phyloP scores from a whole-genome alignment of 2,797 vertebrate species.

The Emys orbicularis region DNA sequence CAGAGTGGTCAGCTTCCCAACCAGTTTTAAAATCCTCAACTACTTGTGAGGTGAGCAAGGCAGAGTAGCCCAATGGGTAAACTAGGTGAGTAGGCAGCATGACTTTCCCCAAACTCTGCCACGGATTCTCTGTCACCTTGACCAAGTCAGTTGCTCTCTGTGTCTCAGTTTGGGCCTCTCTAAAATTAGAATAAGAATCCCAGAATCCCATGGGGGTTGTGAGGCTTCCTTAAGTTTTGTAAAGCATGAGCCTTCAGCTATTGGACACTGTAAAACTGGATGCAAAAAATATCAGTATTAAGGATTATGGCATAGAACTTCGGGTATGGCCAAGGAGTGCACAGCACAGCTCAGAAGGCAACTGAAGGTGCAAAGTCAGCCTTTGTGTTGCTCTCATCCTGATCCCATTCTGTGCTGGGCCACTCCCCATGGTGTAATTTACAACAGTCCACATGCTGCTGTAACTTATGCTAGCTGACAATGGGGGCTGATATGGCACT shows the following conservation, averaged over 20 bases:
- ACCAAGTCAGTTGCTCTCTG: slow-evolving; percentile 14
- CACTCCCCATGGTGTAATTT: not conserved
- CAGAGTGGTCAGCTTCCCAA: not conserved
- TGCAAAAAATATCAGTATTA: not conserved
- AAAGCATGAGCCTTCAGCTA: slow-evolving; percentile 18
- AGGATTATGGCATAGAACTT: not conserved
- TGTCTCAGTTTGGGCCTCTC: not conserved
- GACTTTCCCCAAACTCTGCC: not conserved
- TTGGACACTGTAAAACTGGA: not conserved
- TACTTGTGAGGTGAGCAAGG: no score
- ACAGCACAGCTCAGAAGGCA: not conserved
- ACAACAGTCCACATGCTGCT: not conserved
- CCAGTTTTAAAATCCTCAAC: no score
- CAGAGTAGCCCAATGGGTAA: not conserved
- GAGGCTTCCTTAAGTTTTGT: slow-evolving; percentile 9
- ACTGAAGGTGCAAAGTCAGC: not conserved
- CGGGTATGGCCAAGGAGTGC: not conserved
- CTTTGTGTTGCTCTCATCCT: not conserved
- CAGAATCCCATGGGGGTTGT: not conserved
- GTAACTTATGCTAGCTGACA: not conserved
- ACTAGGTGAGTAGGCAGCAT: not conserved
- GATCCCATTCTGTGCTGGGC: not conserved
- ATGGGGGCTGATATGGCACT: not conserved
- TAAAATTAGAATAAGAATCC: not conserved
- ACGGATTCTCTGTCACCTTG: slow-evolving; percentile 3